Conservation (phyloP, 2,113 vertebrate species). For the Bos indicus region DNA sequence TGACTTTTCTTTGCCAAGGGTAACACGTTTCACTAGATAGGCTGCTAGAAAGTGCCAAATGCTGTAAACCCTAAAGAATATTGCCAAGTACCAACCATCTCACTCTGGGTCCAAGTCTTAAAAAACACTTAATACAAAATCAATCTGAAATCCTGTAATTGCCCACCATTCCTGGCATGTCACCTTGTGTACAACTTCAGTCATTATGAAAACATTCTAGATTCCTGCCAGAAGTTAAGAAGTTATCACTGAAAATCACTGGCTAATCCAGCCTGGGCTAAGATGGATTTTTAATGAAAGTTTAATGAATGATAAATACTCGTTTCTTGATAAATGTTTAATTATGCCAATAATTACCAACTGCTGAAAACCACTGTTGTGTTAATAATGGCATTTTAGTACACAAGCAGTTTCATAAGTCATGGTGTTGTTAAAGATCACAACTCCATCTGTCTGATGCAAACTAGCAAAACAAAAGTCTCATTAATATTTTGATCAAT, state of each 20-base stretch:
- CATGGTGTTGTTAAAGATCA: slow-evolving; percentile 83
- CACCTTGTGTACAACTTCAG: slow-evolving; percentile 43
- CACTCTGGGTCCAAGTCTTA: slow-evolving; percentile 8
- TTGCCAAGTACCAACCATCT: slow-evolving; percentile 39
- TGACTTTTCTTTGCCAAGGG: slow-evolving; percentile 55
- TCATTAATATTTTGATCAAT: slow-evolving; percentile 87
- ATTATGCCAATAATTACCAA: slow-evolving; percentile 93
- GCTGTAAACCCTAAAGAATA: slow-evolving; percentile 38
- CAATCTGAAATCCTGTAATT: slow-evolving; percentile 51
- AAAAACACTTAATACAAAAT: slow-evolving; percentile 24
- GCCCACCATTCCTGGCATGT: slow-evolving; percentile 52
- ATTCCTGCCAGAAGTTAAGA: slow-evolving; percentile 80
- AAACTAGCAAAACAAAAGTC: slow-evolving; percentile 85
- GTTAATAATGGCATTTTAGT: slow-evolving; percentile 89
- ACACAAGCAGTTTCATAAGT: slow-evolving; percentile 85
- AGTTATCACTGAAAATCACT: slow-evolving; percentile 72
- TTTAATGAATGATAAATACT: slow-evolving; percentile 91
- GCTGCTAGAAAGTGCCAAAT: slow-evolving; percentile 44
- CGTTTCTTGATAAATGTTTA: slow-evolving; percentile 90
- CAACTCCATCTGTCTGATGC: slow-evolving; percentile 84
- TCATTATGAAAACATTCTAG: slow-evolving; percentile 56
- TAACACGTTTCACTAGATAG: slow-evolving; percentile 58
- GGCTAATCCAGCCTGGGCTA: slow-evolving; percentile 83
- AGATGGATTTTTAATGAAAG: slow-evolving; percentile 89
- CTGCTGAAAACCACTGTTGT: slow-evolving; percentile 91